phyloP scores from a whole-genome alignment of 1,140 invertebrate genomes.

The Drosophila parvula region DNA sequence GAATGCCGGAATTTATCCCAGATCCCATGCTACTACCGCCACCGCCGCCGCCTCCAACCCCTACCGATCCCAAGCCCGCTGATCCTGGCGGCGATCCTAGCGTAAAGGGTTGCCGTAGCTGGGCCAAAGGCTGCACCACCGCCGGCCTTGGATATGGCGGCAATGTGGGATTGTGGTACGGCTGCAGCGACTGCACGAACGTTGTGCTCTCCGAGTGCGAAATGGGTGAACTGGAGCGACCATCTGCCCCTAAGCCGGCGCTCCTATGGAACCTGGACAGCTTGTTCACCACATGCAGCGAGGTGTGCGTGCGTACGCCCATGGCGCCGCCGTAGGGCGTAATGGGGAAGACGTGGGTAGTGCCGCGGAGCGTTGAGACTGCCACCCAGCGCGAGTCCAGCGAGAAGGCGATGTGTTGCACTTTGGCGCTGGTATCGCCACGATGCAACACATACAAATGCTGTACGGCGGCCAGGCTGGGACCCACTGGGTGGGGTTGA shows the following conservation, averaged over 20 bases:
- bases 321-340: constrained; percentile 98
- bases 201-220: constrained; percentile 85
- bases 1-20: constrained; percentile 7
- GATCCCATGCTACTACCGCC: constrained; percentile 14
- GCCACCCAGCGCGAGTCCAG: constrained; percentile 97
- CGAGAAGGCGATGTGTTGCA: constrained; percentile 95
- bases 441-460: constrained; percentile 98
- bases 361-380: constrained; percentile 96
- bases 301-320: constrained; percentile 96
- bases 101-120: constrained; percentile 91
- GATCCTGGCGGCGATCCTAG: constrained; percentile 83
- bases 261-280: constrained; percentile 97
- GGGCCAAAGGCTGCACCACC: constrained; percentile 91
- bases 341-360: constrained; percentile 98
- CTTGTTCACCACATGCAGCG: constrained; percentile 96
- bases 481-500: constrained; percentile 95
- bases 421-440: constrained; percentile 92
- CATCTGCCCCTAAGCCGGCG: constrained; percentile 93
- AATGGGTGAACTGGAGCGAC: constrained; percentile 90
- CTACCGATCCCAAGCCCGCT: constrained; percentile 27
- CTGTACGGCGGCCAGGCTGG: constrained; percentile 95
- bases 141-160: constrained; percentile 95
- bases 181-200: constrained; percentile 85
- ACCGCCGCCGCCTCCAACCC: constrained; percentile 12
- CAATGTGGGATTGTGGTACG: constrained; percentile 94